Evolutionary conservation across 2,113 vertebrate genomes (phyloP).

Genomic region (Irena cyanogastra): DNA sequence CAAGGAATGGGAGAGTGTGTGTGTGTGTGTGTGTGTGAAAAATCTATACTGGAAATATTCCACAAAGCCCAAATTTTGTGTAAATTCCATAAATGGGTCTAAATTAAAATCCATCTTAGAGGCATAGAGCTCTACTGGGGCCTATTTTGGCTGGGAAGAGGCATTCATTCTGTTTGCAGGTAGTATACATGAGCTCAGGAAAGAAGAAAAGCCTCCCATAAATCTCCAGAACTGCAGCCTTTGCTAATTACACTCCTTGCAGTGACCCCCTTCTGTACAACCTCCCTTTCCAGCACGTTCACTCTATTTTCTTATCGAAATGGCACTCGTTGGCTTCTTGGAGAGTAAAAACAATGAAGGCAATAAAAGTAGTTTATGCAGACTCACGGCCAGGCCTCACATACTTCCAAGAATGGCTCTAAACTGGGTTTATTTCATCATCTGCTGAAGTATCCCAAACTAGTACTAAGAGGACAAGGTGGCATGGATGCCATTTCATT

Average conservation of each 20-base stretch:
- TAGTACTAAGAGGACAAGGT: slow-evolving; percentile 53
- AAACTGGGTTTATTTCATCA: slow-evolving; percentile 68
- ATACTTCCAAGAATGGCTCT: slow-evolving; percentile 35
- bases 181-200: not conserved
- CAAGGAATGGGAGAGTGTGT: rapidly evolving
- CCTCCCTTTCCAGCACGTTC: slow-evolving; percentile 67
- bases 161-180: not conserved
- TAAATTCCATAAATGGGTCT: not conserved
- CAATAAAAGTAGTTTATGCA: slow-evolving; percentile 73
- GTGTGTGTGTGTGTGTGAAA: not conserved
- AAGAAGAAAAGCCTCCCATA: not conserved
- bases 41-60: not conserved
- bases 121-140: not conserved
- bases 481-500: not conserved
- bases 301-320: slow-evolving; percentile 76
- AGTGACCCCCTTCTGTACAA: slow-evolving; percentile 37
- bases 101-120: not conserved
- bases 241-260: slow-evolving; percentile 50
- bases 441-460: slow-evolving; percentile 69
- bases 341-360: slow-evolving; percentile 70
- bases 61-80: not conserved
- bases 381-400: slow-evolving; percentile 45
- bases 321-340: slow-evolving; percentile 71
- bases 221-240: slow-evolving; percentile 22
- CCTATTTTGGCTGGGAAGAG: not conserved